Evolutionary conservation across 1,140 invertebrate species (phyloP), one percentile per base, ranked within the genome.

Genomic region (Penaeus chinensis): DNA sequence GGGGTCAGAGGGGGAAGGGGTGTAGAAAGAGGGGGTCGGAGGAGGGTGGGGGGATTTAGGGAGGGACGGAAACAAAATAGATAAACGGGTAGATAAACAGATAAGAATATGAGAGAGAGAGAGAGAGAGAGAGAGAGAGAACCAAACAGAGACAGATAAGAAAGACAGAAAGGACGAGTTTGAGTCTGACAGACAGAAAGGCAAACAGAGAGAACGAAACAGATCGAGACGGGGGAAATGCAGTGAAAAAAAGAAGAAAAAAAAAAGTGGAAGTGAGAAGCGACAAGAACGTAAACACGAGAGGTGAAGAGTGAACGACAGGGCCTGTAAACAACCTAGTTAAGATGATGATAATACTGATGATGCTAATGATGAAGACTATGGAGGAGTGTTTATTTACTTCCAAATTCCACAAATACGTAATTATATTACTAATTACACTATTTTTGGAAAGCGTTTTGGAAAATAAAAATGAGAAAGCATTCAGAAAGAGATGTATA

Each of bases 51-150:
- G 10, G 66, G 22, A 0, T 20, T 5, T 0, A 22, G 19, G 22
- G 47, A 60, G 27, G 22, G 47, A 11, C 27, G 10, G 27, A 60
- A 13, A 24, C 16, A 61, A 3, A 11, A 24, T 20, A 32, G 42
- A 76, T n/a, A 27, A 22, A 19, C 20, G 65, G 63, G 19, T 13
- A 47, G n/a, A 79, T 16, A 79, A 27, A 78, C 19, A 63, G 37
- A 54, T 32, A 61, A 42, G 8, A 61, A 66, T 37, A 20, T 20
- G 60, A 61, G n/a, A n/a, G n/a, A 61, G 82, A 27, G 60, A 78
- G 42, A 79, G 84, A 66, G 37, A 79, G 32, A 65, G 74, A 61
- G 32, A 74, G 27, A 20, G 65, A 47, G 16, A 32, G 66, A 71
- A 13, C 5, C 10, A 71, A 22, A 13, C 11, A 27, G 63, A 27